Evolutionary conservation across 1,140 invertebrate genomes (phyloP), one percentile per base, ranked within the genome.

Genomic region (Thaumetopoea pityocampa): DNA sequence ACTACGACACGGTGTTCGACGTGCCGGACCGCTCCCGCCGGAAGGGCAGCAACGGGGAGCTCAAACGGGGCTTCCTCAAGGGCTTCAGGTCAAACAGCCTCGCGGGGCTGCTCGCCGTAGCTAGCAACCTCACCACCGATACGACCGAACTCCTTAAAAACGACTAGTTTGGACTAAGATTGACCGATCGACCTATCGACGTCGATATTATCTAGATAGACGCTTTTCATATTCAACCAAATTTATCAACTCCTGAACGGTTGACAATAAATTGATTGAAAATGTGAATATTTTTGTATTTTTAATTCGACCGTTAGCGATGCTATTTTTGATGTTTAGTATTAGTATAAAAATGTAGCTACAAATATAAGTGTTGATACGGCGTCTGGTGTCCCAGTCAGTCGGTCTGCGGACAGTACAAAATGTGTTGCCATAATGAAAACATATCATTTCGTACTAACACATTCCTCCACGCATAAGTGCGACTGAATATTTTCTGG

Each of bases 361-460:
- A n/a, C n/a, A n/a, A n/a, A n/a, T n/a, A n/a, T n/a, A n/a, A n/a
- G n/a, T n/a, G n/a, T n/a, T n/a, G n/a, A n/a, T n/a, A n/a, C n/a
- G n/a, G n/a, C n/a, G n/a, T n/a, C n/a, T n/a, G n/a, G n/a, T 36
- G 22, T 19, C 18, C 16, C 32, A 19, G 9, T 19, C 4, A 3
- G 18, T 27, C 10, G 2, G 8, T 26, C 11, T 23, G 45, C 22
- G 32, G 29, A 43, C 43, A 28, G 47, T 55, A 56, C 53, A 48
- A 56, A 56, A 29, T 16, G 32, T 42, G 47, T 67, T 71, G 77
- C 72, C 76, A 78, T 78, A 73, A 58, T 60, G 20, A 54, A 71
- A 37, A 80, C 72, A 77, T 80, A 80, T 77, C 76, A 74, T 60
- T 61, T 37, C 48, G 37, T 67, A 64, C 50, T 62, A 66, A 70